These are phyloP conservation scores for Morone saxatilis DNA, from an alignment of 2,113 vertebrate species.

Conservation along the genomic window DNA sequence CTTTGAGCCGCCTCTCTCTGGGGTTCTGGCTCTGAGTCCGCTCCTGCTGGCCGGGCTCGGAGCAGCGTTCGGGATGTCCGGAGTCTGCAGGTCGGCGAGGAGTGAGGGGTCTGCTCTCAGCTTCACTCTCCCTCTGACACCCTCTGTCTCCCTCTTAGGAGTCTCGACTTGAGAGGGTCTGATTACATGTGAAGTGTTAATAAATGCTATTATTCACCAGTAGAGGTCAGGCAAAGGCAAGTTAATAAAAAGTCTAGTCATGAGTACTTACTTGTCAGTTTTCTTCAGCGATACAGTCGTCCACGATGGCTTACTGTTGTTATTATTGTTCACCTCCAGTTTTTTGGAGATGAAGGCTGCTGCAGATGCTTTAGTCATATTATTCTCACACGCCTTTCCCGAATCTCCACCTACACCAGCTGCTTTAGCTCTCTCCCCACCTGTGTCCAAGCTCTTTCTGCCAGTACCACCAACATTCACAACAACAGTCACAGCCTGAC, in stretches of 20 bases:
- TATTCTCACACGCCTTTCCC: neutral
- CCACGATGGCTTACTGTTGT: constrained; percentile 56
- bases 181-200: neutral
- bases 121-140: constrained; percentile 51
- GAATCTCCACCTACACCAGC: neutral
- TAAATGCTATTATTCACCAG: constrained; percentile 32
- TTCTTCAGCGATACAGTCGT: constrained; percentile 38
- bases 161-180: constrained; percentile 58
- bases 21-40: constrained; percentile 27
- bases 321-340: constrained; percentile 72
- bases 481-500: constrained; percentile 48
- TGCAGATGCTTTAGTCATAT: constrained; percentile 58
- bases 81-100: constrained; percentile 59
- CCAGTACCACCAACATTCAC: constrained; percentile 30
- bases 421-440: constrained; percentile 3
- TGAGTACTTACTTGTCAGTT: constrained; percentile 61
- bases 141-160: constrained; percentile 47
- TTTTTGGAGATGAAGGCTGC: constrained; percentile 79
- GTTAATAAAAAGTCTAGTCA: neutral
- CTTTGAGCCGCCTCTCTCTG: constrained; percentile 56
- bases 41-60: neutral
- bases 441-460: constrained; percentile 12
- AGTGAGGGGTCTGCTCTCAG: constrained; percentile 67
- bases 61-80: neutral
- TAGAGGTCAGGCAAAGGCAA: constrained; percentile 32